A percentile compares a stretch with the other conserved stretches of the same genome.
These are phyloP conservation scores for Athetis lepigone DNA, from an alignment of 2,888 invertebrate genomes.

Conservation along the genomic window DNA sequence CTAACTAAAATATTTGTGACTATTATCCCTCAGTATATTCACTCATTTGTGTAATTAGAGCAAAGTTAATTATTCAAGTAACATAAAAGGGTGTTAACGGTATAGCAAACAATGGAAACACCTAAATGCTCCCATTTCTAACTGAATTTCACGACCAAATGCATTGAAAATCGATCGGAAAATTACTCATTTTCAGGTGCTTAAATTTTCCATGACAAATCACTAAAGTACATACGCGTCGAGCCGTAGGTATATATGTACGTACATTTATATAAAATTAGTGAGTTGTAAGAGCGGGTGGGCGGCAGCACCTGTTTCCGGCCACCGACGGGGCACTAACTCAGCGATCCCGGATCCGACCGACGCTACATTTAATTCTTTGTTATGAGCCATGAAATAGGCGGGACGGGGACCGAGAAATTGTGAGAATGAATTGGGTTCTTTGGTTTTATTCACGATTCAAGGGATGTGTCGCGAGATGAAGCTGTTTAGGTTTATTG, in stretches of 20 bases:
- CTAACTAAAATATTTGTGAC: not conserved
- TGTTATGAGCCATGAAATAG: constrained; percentile 66
- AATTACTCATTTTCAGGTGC: constrained; percentile 49
- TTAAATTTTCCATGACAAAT: constrained; percentile 64
- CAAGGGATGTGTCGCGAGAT: constrained; percentile 47
- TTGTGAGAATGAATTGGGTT: constrained; percentile 56
- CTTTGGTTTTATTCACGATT: constrained; percentile 60
- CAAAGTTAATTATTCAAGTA: constrained; percentile 1
- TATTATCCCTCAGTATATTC: not conserved
- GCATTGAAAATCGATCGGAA: constrained; percentile 32
- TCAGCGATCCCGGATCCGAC: constrained; percentile 82
- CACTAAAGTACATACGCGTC: constrained; percentile 58
- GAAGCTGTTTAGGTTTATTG: constrained; percentile 59
- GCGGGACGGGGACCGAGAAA: constrained; percentile 55
- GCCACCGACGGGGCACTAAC: constrained; percentile 81
- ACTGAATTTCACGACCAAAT: constrained; percentile 28
- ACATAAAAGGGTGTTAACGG: constrained; percentile 21
- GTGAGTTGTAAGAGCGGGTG: constrained; percentile 80
- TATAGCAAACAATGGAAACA: not conserved
- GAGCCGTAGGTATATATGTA: constrained; percentile 46
- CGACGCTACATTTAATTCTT: constrained; percentile 84
- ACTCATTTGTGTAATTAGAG: constrained; percentile 22
- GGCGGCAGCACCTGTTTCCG: constrained; percentile 82
- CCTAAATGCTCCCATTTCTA: not conserved
- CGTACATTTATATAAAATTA: constrained; percentile 78